Evolutionary conservation across 2,113 vertebrate genomes (phyloP), one percentile per base, ranked within the genome.

Genomic region (Puma concolor): DNA sequence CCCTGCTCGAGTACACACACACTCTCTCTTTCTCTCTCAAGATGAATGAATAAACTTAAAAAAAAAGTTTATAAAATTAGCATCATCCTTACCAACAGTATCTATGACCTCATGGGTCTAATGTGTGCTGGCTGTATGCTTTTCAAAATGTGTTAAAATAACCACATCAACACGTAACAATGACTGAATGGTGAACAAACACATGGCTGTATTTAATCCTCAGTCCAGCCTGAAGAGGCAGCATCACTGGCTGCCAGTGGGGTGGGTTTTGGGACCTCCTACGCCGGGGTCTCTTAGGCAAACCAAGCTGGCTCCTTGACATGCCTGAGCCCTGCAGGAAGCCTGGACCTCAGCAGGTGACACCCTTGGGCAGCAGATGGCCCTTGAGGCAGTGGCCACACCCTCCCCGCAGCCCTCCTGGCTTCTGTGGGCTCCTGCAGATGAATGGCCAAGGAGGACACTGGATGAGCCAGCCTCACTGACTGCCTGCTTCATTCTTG

Each of bases 131-230:
- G 74, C 36, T n/a, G 5, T 14, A 17, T 14, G 72, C 60, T 87
- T 83, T 92, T 52, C 3, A 93, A 88, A 77, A 85, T 74, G 76
- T 13, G 11, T 91, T 71, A 50, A 76, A 93, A 80, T 84, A 76
- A 95, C 85, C 69, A 67, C 5, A 4, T 72, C 50, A 66, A 91
- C 69, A 67, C 2, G 5, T 9, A 19, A 50, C 29, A 63, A 38
- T 52, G 67, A 74, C 93, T 1, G 16, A 71, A 36, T 27, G 10
- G 66, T 15, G 88, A 71, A 31, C 5, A 21, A 41, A 48, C 1
- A 19, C 10, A 3, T 5, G 8, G 21, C 15, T 66, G 14, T 17
- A 2, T 13, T 60, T 14, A 36, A 13, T 44, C 63, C 4, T 71
- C 29, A 21, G 57, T 69, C 23, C 44, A 25, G 21, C 44, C 31